Percentiles rank a stretch among this genome's conserved stretches.
These are phyloP conservation scores for Andrena marginata DNA, from an alignment of 2,888 invertebrate genomes.

Conservation along the genomic window DNA sequence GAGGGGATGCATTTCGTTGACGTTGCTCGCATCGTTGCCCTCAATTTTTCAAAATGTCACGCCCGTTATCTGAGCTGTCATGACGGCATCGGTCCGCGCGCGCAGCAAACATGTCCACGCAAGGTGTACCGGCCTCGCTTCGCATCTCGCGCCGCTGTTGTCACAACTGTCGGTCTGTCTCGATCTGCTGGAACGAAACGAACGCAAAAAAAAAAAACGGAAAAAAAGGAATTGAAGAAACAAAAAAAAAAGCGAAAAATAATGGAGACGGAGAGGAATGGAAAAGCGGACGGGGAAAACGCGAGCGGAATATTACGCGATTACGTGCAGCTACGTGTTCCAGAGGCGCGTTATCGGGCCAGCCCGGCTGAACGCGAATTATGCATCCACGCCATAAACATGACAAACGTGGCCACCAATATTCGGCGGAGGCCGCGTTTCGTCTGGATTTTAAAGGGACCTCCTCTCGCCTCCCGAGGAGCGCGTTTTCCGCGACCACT, in stretches of 20 bases:
- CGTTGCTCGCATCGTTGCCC: slow-evolving; percentile 70
- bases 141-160: slow-evolving; percentile 51
- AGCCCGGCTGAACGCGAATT: slow-evolving; percentile 29
- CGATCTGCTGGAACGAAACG: slow-evolving; percentile 50
- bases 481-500: not conserved
- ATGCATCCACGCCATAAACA: slow-evolving; percentile 53
- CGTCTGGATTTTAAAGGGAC: slow-evolving; percentile 49
- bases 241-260: not conserved
- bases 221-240: too few species aligned
- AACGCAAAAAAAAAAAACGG: not conserved
- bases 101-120: slow-evolving; percentile 58
- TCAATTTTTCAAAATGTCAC: slow-evolving; percentile 74
- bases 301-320: slow-evolving; percentile 20
- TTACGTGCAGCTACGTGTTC: not conserved
- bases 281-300: slow-evolving; percentile 14
- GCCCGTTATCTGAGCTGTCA: slow-evolving; percentile 69
- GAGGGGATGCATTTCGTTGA: slow-evolving; percentile 67
- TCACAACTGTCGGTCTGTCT: slow-evolving; percentile 63
- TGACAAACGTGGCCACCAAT: slow-evolving; percentile 18
- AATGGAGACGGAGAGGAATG: not conserved
- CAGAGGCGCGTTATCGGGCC: not conserved
- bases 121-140: slow-evolving; percentile 54
- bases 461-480: not conserved
- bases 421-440: slow-evolving; percentile 4
- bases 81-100: slow-evolving; percentile 60